Evolutionary conservation across 2,797 vertebrate species (phyloP), one percentile per base, ranked within the genome.

Genomic region (Alauda arvensis): DNA sequence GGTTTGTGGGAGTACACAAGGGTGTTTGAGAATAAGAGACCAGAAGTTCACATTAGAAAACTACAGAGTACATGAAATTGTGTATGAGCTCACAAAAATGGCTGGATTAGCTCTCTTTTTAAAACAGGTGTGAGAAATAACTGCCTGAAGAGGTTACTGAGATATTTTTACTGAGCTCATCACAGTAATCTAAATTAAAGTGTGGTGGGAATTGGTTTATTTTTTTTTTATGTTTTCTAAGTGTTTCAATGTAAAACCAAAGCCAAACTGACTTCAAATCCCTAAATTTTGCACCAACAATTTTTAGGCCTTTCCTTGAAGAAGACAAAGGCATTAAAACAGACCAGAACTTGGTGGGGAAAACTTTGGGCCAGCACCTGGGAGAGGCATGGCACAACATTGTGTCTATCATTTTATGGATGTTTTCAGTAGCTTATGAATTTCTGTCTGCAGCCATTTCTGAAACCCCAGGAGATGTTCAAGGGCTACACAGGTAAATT

Each of bases 371-470:
- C 20, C 48, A 52, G 12, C 26, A 26, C 10, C 8, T 17, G 16
- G 14, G 6, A 0, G 1, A 55, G 39, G 15, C 1, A 0, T 6
- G 18, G 45, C 8, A 89, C 40, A 85, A n/a, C 3, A 25, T 10
- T 10, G 8, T 9, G 18, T 28, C 40, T 37, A 1, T 13, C 0
- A 0, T 45, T 25, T 62, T 23, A 43, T 0, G 3, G 25, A 19
- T 28, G 3, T 8, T 10, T 26, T 33, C 57, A 29, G 68, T 19
- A 45, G 9, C 14, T 72, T 31, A 14, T 46, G 20, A 10, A 43
- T 57, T 86, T 71, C 55, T 69, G 8, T 33, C 56, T 69, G 34
- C 40, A 76, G 26, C 10, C 25, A 52, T 24, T 52, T 61, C 37
- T 29, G 55, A 72, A 75, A 72, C 14, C 17, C 12, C 53, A 56